phyloP scores from a whole-genome alignment of 2,797 vertebrate species.

The Catamblyrhynchus diadema region DNA sequence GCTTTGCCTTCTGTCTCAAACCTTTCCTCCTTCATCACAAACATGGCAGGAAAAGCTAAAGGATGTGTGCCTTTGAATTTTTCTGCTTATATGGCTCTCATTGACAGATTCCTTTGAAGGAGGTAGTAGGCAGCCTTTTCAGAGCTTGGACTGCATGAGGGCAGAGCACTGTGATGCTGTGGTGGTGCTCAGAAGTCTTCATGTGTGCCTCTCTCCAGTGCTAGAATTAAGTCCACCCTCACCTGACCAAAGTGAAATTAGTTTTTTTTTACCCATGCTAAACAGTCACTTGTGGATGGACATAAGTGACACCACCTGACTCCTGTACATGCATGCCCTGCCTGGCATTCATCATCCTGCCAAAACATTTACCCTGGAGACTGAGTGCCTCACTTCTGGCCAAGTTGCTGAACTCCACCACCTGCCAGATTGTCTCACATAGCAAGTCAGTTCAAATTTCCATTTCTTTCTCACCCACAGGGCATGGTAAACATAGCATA shows the following conservation, averaged over 20 bases:
- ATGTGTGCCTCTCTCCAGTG: accelerated
- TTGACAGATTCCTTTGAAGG: background rate
- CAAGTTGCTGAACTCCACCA: background rate
- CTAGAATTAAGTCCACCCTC: background rate
- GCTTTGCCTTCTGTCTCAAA: background rate
- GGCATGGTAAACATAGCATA: background rate
- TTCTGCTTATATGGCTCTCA: background rate
- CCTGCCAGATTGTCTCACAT: background rate
- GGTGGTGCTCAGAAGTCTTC: background rate
- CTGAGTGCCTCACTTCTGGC: background rate
- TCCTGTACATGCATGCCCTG: background rate
- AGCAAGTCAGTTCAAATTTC: background rate
- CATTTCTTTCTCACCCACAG: background rate
- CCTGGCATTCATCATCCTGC: background rate
- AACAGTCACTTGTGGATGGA: background rate
- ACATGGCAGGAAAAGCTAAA: background rate
- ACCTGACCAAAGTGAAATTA: background rate
- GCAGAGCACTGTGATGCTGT: background rate
- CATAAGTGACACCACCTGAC: background rate
- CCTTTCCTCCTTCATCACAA: background rate
- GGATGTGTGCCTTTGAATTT: background rate
- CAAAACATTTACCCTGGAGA: background rate
- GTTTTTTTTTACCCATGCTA: background rate
- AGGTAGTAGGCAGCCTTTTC: background rate
- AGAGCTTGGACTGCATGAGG: background rate